A percentile compares a stretch with the other conserved stretches of the same genome.
phyloP scores from a whole-genome alignment of 2,888 invertebrate species.

The Cataglyphis livida region DNA sequence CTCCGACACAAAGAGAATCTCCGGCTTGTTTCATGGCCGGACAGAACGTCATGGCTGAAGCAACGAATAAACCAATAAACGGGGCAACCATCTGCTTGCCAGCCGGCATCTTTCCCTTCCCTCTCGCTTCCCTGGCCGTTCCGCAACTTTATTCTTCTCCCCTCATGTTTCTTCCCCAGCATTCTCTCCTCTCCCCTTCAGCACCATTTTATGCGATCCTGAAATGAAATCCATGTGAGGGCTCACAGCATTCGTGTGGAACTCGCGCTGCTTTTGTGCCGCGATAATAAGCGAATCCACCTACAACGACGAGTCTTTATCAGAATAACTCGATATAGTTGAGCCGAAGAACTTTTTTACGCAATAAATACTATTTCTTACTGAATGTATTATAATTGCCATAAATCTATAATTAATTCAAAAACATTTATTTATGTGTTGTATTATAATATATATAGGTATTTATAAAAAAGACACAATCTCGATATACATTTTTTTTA shows the following conservation, averaged over 20 bases:
- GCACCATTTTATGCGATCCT: slow-evolving; percentile 82
- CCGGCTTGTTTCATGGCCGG: slow-evolving; percentile 71
- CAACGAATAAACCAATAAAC: slow-evolving; percentile 85
- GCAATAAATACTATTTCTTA: background rate
- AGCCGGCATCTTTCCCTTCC: slow-evolving; percentile 82
- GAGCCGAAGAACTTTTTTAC: background rate
- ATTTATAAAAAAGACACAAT: background rate
- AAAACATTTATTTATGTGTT: background rate
- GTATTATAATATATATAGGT: background rate
- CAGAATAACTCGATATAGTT: background rate
- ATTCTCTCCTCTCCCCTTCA: slow-evolving; percentile 61
- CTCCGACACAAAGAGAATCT: slow-evolving; percentile 73
- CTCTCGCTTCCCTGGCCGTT: slow-evolving; percentile 57
- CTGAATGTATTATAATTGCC: background rate
- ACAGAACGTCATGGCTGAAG: slow-evolving; percentile 79
- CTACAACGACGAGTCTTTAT: slow-evolving; percentile 29
- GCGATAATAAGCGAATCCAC: slow-evolving; percentile 63
- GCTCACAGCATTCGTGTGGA: slow-evolving; percentile 66
- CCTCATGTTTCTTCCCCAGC: slow-evolving; percentile 59
- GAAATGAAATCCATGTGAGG: slow-evolving; percentile 82
- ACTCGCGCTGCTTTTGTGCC: slow-evolving; percentile 67
- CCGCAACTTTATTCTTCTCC: slow-evolving; percentile 66
- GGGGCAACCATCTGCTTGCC: slow-evolving; percentile 85
- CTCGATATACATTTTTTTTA: background rate
- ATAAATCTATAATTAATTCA: background rate